Base-by-base conservation (phyloP, 92 coral and sea anemone species). In the Plumapathes pennacea region DNA sequence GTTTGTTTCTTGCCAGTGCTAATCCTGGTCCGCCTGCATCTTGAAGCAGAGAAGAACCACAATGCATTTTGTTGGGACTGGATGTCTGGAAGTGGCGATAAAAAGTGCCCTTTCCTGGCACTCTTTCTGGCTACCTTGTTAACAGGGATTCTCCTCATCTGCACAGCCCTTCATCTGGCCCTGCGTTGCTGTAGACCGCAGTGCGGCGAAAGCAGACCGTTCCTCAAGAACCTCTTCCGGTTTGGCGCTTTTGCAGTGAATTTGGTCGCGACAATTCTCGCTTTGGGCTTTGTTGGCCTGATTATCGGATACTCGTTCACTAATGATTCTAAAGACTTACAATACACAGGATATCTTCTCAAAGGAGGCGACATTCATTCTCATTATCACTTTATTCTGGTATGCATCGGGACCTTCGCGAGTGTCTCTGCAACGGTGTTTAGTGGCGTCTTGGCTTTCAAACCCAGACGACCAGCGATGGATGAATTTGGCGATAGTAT, bases 11-110 rank as follows among this genome's bases (percentile, higher is more conserved):
- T 51, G 5, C 22, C 27, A 19, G 62, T 66, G 8, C 15, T 31
- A 7, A 22, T 66, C 10, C 23, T 53, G 10, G 73, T 46, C n/a
- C n/a, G n/a, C n/a, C n/a, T n/a, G n/a, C n/a, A n/a, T n/a, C n/a
- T n/a, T n/a, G n/a, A n/a, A n/a, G n/a, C n/a, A n/a, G n/a, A n/a
- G n/a, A n/a, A n/a, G n/a, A n/a, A n/a, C n/a, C n/a, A n/a, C n/a
- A n/a, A n/a, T n/a, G 28, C 53, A 14, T 53, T 61, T n/a, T 66
- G 73, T 51, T 38, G 62, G 25, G 44, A 41, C 38, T 66, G 51
- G 29, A 43, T 42, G 15, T 19, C 62, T 18, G 53, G 54, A 17
- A 3, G 31, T 0, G 13, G 40, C 9, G 9, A 10, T 10, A 11
- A 63, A 10, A 22, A 39, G 42, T 66, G 73, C 38, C 63, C 73